Evolutionary conservation across 2,888 invertebrate genomes (phyloP), one percentile per base, ranked within the genome.

Genomic region (Cactoblastis cactorum): DNA sequence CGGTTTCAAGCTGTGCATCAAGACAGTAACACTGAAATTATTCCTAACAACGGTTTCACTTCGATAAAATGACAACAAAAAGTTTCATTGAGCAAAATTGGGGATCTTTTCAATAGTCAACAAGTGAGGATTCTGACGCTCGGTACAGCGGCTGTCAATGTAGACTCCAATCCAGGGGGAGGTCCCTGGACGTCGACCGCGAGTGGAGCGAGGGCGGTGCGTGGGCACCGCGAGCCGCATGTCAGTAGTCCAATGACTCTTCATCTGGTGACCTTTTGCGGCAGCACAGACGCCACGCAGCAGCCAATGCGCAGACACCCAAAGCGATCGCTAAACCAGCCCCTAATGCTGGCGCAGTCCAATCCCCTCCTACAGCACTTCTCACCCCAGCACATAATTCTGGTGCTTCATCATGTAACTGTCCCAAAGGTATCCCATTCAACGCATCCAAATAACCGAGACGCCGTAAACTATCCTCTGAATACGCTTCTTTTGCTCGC

Each of bases 371-470:
- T 1, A 79, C 83, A 1, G 81, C 75, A 59, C 82, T 89, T 15
- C 84, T 80, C 0, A 88, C 89, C 14, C 90, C 85, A 17, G 92
- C 90, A 69, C 96, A 96, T 11, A 95, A 87, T 66, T 95, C 94
- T 0, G 94, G 91, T 0, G 95, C 93, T 73, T 96, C 96, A 74
- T 96, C 96, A 62, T 94, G 93, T 45, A 93, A 77, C 54, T 91
- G 90, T 1, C 90, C 88, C 45, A 88, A 72, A 15, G 82, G 80
- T 50, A 82, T 77, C 51, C 78, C 88, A 55, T 67, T 80, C 55
- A 84, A 69, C 53, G 79, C 84, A 61, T 90, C 91, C 50, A 90
- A 81, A 59, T 92, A 91, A 2, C 92, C 92, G 48, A 92, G 74
- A 46, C 91, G 89, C 41, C 91, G 86, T 53, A 92, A 80, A 71